Conservation (phyloP, 2,888 invertebrate genomes). For the Autographa pulchrina region DNA sequence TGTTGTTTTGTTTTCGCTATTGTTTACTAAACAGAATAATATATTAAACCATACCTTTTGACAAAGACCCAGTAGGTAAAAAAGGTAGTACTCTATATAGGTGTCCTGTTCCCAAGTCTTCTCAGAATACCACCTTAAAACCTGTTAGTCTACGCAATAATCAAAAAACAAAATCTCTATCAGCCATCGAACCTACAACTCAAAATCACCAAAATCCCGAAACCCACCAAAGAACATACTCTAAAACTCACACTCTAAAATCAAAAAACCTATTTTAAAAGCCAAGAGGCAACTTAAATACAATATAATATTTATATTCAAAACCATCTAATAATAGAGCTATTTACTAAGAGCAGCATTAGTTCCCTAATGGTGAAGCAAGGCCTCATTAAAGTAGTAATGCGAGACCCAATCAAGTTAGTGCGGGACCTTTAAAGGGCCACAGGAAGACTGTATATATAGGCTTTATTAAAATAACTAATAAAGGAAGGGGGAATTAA, state of each 20-base stretch:
- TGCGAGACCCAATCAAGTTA: constrained; percentile 36
- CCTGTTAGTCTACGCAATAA: too few relatives aligned
- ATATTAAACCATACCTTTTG: too few relatives aligned
- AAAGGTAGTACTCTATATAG: too few relatives aligned
- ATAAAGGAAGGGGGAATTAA: not conserved
- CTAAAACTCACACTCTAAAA: constrained; percentile 13
- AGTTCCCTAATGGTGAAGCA: constrained; percentile 15
- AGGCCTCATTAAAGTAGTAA: constrained; percentile 37
- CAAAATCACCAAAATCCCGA: too few relatives aligned
- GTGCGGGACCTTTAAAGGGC: constrained; percentile 4
- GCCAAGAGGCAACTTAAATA: not conserved
- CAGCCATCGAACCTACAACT: too few relatives aligned
- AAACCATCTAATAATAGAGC: constrained; percentile 15
- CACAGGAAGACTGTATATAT: not conserved
- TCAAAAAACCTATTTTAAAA: not conserved
- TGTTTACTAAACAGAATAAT: not conserved
- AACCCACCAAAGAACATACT: not conserved
- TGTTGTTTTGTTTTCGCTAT: not conserved
- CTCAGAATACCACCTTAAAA: too few relatives aligned
- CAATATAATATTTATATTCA: constrained; percentile 11
- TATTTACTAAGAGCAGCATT: not conserved
- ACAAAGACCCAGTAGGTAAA: too few relatives aligned
- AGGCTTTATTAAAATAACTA: not conserved
- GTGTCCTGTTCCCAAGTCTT: too few relatives aligned
- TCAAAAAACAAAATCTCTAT: too few relatives aligned